phyloP scores from a whole-genome alignment of 2,888 invertebrate species.

The Maniola hyperantus region DNA sequence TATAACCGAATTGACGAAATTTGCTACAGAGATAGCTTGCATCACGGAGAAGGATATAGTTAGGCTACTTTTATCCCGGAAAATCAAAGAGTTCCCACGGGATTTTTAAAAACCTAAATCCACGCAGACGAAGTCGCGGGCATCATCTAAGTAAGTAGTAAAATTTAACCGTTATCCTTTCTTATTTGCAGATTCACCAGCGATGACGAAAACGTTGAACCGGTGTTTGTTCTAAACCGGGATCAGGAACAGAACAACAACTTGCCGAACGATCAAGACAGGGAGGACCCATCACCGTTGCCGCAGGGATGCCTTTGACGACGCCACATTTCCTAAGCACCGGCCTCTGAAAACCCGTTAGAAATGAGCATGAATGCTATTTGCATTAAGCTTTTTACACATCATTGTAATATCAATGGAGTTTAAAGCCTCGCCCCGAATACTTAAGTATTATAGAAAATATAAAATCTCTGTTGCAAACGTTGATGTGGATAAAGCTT shows the following conservation, averaged over 20 bases:
- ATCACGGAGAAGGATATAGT: too few species aligned
- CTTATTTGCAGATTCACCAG: conserved; percentile 58
- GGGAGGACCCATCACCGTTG: conserved; percentile 44
- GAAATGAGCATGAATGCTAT: conserved; percentile 21
- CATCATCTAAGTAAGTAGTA: too few species aligned
- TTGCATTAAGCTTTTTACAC: conserved; percentile 19
- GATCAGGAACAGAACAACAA: conserved; percentile 69
- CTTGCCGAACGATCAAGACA: conserved; percentile 53
- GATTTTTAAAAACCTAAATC: too few species aligned
- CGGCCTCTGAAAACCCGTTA: conserved; percentile 14
- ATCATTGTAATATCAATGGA: background rate
- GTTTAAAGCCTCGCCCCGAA: background rate
- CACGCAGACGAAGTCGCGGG: too few species aligned
- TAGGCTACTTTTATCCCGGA: too few species aligned
- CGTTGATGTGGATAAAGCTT: conserved; percentile 19
- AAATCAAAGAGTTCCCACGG: too few species aligned
- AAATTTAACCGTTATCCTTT: background rate
- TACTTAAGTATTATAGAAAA: background rate
- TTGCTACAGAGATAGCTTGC: too few species aligned
- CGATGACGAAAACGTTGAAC: conserved; percentile 69
- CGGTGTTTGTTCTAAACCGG: conserved; percentile 62
- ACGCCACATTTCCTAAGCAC: conserved; percentile 20
- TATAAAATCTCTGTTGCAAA: background rate
- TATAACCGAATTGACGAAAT: too few species aligned
- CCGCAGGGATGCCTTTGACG: conserved; percentile 54